phyloP scores from a whole-genome alignment of 2,797 vertebrate genomes.

The Sebastolobus altivelis region DNA sequence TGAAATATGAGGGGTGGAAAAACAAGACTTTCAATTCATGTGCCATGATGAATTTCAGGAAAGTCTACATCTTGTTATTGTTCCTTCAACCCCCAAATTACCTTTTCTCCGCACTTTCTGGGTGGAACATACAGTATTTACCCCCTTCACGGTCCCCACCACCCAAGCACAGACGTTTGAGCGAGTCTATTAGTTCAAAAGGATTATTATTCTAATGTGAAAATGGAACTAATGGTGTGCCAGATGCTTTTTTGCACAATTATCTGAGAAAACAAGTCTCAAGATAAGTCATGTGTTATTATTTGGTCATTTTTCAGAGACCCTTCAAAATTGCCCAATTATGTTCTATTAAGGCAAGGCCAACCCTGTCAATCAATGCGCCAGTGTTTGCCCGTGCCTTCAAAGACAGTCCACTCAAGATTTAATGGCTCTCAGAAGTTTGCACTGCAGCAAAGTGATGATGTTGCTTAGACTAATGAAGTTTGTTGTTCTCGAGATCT shows the following conservation, averaged over 20 bases:
- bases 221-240: constrained; percentile 89
- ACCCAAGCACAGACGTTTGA: constrained; percentile 81
- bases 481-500: constrained; percentile 52
- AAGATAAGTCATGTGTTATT: constrained; percentile 88
- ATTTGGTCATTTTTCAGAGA: constrained; percentile 88
- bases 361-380: constrained; percentile 92
- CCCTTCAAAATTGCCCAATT: constrained; percentile 96
- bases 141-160: constrained; percentile 59
- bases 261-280: constrained; percentile 88
- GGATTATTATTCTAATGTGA: constrained; percentile 90
- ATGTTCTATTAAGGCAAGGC: constrained; percentile 98
- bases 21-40: constrained; percentile 32
- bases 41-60: constrained; percentile 52
- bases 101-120: constrained; percentile 57
- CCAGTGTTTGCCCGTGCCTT: constrained; percentile 88
- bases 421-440: constrained; percentile 84
- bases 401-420: constrained; percentile 82
- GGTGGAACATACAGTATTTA: constrained; percentile 71
- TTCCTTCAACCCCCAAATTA: constrained; percentile 65
- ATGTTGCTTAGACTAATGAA: constrained; percentile 82
- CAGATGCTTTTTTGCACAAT: constrained; percentile 87
- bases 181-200: constrained; percentile 87
- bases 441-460: constrained; percentile 63
- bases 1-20: constrained; percentile 38
- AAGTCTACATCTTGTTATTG: constrained; percentile 72